These are phyloP conservation scores for Mycteria americana DNA, from an alignment of 2,797 vertebrate species.

Conservation along the genomic window DNA sequence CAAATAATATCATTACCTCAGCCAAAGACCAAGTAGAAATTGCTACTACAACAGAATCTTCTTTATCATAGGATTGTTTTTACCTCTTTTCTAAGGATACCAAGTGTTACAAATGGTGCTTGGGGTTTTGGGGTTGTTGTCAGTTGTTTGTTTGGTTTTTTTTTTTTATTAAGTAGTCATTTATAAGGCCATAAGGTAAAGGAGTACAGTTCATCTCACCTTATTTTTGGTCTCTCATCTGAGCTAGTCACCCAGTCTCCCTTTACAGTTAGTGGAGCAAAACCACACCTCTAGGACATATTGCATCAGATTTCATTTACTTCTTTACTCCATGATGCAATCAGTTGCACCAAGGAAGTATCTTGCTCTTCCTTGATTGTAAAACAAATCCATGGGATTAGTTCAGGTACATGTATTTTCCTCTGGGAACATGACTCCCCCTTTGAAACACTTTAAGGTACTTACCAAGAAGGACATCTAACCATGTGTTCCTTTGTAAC, in stretches of 20 bases:
- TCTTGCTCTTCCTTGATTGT: not conserved
- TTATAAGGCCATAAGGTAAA: not conserved
- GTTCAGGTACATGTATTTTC: not conserved
- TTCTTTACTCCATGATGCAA: not conserved
- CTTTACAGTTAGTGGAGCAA: not conserved
- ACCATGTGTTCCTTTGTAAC: not conserved
- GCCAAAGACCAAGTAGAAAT: not conserved
- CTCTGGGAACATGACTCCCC: not conserved
- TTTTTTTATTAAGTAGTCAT: too few relatives aligned
- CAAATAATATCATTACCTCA: not conserved
- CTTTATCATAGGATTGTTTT: not conserved
- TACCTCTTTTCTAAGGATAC: not conserved
- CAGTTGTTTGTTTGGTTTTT: rapidly evolving
- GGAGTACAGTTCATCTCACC: not conserved
- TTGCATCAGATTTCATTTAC: not conserved
- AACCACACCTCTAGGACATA: not conserved
- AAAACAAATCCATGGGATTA: not conserved
- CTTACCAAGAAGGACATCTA: not conserved
- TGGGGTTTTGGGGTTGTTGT: not conserved
- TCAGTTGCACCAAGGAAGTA: not conserved
- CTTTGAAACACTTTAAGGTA: not conserved
- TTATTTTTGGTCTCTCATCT: not conserved
- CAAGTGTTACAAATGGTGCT: not conserved
- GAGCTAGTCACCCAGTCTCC: not conserved
- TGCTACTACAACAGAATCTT: not conserved